Evolutionary conservation across 2,113 vertebrate genomes (phyloP).

Genomic region (Cynocephalus volans): DNA sequence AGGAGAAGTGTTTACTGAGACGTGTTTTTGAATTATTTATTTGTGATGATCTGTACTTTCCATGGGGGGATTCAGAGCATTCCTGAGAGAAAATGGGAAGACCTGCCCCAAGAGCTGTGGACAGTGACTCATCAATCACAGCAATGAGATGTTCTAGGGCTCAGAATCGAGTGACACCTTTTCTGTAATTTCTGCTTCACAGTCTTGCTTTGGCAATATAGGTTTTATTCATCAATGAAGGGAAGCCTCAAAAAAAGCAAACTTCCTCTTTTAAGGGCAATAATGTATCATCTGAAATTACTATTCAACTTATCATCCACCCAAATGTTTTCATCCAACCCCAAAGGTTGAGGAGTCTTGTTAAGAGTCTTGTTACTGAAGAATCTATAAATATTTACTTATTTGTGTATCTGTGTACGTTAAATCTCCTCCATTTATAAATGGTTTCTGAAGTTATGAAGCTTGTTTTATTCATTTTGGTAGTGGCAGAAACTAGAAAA

Average conservation of each 20-base stretch:
- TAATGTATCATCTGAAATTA: background rate
- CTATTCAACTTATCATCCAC: background rate
- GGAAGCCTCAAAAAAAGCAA: background rate
- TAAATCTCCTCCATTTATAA: background rate
- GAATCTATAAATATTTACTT: background rate
- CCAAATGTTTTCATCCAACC: background rate
- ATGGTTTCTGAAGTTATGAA: background rate
- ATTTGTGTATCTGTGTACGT: background rate
- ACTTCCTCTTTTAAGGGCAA: background rate
- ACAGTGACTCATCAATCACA: background rate
- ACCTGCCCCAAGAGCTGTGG: conserved; percentile 9
- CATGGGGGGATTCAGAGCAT: background rate
- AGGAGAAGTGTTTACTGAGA: conserved; percentile 27
- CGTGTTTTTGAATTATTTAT: conserved; percentile 48
- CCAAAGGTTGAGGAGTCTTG: background rate
- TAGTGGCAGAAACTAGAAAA: background rate
- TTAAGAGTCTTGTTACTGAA: background rate
- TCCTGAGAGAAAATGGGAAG: background rate
- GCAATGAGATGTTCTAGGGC: background rate
- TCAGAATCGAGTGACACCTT: background rate
- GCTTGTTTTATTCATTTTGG: background rate
- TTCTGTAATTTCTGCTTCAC: background rate
- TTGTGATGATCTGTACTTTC: conserved; percentile 22
- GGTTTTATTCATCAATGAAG: background rate
- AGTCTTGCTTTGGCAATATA: background rate